phyloP scores from a whole-genome alignment of 1,140 invertebrate species.

The Drosophila trapezifrons region DNA sequence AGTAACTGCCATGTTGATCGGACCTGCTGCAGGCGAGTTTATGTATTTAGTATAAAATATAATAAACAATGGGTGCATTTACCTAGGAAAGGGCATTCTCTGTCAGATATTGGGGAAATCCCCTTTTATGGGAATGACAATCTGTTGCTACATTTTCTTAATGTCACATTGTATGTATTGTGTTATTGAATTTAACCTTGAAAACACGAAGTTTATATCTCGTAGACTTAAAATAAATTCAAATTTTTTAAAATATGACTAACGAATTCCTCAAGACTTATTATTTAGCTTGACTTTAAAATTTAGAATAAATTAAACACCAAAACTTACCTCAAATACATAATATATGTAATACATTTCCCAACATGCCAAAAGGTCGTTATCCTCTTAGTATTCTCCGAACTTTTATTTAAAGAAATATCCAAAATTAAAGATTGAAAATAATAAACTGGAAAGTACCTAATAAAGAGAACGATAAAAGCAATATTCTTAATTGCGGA shows the following conservation, averaged over 20 bases:
- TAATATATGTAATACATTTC: too few relatives aligned
- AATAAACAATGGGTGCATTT: constrained; percentile 7
- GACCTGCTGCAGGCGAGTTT: constrained; percentile 16
- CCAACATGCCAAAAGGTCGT: too few relatives aligned
- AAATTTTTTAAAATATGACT: too few relatives aligned
- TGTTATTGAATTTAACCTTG: not conserved
- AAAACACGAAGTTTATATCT: not conserved
- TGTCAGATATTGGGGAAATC: not conserved
- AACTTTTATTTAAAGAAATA: too few relatives aligned
- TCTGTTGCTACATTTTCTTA: not conserved
- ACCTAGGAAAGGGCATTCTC: not conserved
- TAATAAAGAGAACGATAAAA: not conserved
- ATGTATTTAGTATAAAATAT: not conserved
- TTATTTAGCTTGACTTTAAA: too few relatives aligned
- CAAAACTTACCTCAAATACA: too few relatives aligned
- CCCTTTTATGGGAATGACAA: not conserved
- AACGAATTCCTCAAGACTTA: too few relatives aligned
- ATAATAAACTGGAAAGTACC: too few relatives aligned
- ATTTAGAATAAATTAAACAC: too few relatives aligned
- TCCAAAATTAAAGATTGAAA: too few relatives aligned
- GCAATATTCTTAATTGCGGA: not conserved
- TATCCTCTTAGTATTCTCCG: too few relatives aligned
- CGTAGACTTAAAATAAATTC: not conserved
- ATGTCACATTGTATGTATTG: not conserved
- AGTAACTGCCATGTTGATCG: constrained; percentile 17